phyloP scores from a whole-genome alignment of 2,888 invertebrate species.

The Eubasilissa splendida region DNA sequence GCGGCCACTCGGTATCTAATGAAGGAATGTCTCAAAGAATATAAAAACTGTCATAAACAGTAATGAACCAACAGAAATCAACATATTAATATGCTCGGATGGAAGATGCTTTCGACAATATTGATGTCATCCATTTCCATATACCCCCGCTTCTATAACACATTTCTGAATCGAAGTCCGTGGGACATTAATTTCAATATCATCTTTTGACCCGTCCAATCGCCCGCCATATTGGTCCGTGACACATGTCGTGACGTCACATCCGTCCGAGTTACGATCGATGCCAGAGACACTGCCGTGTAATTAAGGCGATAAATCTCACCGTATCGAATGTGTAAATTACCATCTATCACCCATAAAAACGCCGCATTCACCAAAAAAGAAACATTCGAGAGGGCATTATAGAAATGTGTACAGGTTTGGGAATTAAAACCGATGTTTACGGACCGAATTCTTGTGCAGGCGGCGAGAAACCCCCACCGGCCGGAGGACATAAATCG shows the following conservation, averaged over 20 bases:
- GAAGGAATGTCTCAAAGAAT: too few species aligned
- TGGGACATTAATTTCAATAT: constrained; percentile 44
- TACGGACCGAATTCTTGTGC: constrained; percentile 30
- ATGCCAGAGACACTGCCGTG: constrained; percentile 48
- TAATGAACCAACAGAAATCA: too few species aligned
- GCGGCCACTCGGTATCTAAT: too few species aligned
- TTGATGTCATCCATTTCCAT: constrained; percentile 15
- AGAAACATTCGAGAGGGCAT: constrained; percentile 29
- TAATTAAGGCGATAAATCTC: constrained; percentile 58
- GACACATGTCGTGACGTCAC: constrained; percentile 49
- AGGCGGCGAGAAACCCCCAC: constrained; percentile 27
- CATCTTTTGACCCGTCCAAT: constrained; percentile 42
- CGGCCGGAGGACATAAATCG: constrained; percentile 43
- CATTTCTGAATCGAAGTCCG: constrained; percentile 33
- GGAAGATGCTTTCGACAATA: neutral
- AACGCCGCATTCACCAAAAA: constrained; percentile 37
- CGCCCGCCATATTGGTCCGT: constrained; percentile 40
- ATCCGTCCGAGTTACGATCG: constrained; percentile 47
- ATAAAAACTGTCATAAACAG: too few species aligned
- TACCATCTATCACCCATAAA: constrained; percentile 50
- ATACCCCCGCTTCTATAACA: constrained; percentile 22
- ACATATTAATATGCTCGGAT: neutral
- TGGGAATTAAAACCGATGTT: constrained; percentile 33
- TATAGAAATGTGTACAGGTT: constrained; percentile 16
- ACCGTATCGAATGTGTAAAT: constrained; percentile 66